Percentiles rank a stretch among this genome's conserved stretches.
These are phyloP conservation scores for Protula sp. DNA, from an alignment of 2,888 invertebrate species.

Conservation along the genomic window DNA sequence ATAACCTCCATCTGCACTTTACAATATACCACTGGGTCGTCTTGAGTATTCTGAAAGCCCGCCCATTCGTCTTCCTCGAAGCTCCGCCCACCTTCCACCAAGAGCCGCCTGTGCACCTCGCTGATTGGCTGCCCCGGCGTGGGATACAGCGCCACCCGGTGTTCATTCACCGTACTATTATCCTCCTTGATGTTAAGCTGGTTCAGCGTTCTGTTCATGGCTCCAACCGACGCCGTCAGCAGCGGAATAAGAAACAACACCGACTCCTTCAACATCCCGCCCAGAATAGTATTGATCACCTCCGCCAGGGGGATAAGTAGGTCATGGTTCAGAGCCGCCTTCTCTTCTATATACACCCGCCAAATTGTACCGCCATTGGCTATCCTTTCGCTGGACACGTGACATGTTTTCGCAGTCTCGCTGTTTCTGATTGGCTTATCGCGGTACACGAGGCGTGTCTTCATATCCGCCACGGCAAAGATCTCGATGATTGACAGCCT, in stretches of 20 bases:
- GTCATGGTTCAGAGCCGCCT: slow-evolving; percentile 14
- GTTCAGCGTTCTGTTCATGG: slow-evolving; percentile 17
- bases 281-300: slow-evolving; percentile 19
- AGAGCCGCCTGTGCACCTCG: slow-evolving; percentile 3
- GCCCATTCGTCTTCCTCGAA: slow-evolving; percentile 15
- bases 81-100: slow-evolving; percentile 3
- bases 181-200: slow-evolving; percentile 17
- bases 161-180: slow-evolving; percentile 3
- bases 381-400: slow-evolving; percentile 13
- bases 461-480: slow-evolving; percentile 11
- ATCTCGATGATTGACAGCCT: slow-evolving; percentile 19
- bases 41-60: slow-evolving; percentile 6
- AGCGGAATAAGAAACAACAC: slow-evolving; percentile 22
- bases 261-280: slow-evolving; percentile 19
- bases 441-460: slow-evolving; percentile 15
- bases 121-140: slow-evolving; percentile 11
- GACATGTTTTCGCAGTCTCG: slow-evolving; percentile 17
- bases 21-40: slow-evolving; percentile 4
- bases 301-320: slow-evolving; percentile 22
- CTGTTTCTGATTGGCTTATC: slow-evolving; percentile 15
- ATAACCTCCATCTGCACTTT: slow-evolving; percentile 7
- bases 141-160: slow-evolving; percentile 10
- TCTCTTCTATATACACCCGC: slow-evolving; percentile 17
- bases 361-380: slow-evolving; percentile 4
- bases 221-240: slow-evolving; percentile 12